A percentile compares a stretch with the other conserved stretches of the same genome.
These are phyloP conservation scores for Augiades crinisus DNA, from an alignment of 2,888 invertebrate genomes.

Conservation along the genomic window DNA sequence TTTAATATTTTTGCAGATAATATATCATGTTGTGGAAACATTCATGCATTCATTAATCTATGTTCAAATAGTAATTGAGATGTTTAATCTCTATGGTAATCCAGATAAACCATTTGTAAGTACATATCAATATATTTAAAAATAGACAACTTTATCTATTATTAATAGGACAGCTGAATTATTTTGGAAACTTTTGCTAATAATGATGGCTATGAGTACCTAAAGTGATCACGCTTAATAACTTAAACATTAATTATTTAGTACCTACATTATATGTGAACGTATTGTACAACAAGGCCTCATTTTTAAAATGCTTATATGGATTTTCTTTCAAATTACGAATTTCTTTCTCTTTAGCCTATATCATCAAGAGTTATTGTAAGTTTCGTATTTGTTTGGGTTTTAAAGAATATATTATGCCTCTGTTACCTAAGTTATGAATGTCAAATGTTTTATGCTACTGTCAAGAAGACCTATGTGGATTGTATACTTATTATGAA, in stretches of 20 bases:
- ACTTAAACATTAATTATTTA: too few relatives aligned
- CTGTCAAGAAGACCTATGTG: not conserved
- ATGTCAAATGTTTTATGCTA: conserved; percentile 9
- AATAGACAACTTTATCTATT: too few relatives aligned
- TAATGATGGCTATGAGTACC: too few relatives aligned
- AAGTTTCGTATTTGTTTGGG: not conserved
- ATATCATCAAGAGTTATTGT: not conserved
- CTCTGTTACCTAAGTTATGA: conserved; percentile 3
- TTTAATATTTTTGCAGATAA: conserved; percentile 1
- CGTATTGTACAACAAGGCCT: too few relatives aligned
- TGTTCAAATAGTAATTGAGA: not conserved
- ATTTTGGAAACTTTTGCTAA: too few relatives aligned
- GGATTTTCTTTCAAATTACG: not conserved
- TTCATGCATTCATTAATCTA: conserved; percentile 7
- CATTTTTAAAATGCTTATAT: too few relatives aligned
- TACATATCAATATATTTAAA: too few relatives aligned
- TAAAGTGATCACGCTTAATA: too few relatives aligned
- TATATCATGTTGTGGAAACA: conserved; percentile 6
- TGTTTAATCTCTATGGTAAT: not conserved
- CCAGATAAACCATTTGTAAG: too few relatives aligned
- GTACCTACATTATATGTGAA: too few relatives aligned
- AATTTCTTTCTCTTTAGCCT: not conserved
- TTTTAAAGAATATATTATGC: conserved; percentile 2
- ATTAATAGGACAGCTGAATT: too few relatives aligned
- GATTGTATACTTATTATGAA: not conserved